phyloP scores from a whole-genome alignment of 2,113 vertebrate species.

The Nycticorax nycticorax region DNA sequence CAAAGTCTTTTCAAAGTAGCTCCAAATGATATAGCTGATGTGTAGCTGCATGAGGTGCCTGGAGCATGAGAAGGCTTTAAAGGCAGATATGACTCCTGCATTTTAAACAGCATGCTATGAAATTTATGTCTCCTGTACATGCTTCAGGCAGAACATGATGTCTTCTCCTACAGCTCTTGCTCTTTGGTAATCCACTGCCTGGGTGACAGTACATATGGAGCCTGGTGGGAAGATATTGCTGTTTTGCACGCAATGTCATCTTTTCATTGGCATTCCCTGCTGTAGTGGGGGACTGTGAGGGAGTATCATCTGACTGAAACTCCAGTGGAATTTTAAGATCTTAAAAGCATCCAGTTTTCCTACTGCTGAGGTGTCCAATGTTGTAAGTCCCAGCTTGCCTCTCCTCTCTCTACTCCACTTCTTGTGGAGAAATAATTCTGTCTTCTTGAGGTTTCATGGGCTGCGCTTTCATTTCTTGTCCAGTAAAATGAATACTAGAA shows the following conservation, averaged over 20 bases:
- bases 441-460: neutral
- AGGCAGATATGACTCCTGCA: neutral
- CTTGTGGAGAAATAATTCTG: neutral
- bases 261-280: neutral
- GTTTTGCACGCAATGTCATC: neutral
- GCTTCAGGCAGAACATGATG: neutral
- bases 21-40: neutral
- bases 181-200: neutral
- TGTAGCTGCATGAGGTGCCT: neutral
- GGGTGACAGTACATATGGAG: neutral
- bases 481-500: neutral
- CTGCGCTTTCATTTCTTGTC: neutral
- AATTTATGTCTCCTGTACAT: neutral
- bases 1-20: neutral
- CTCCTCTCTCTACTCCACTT: neutral
- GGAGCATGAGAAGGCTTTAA: neutral
- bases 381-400: fast-evolving
- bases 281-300: neutral
- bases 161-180: neutral
- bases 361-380: neutral
- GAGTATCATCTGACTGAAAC: neutral
- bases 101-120: neutral
- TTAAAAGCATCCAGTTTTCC: neutral
- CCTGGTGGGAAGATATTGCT: neutral
- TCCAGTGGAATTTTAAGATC: neutral